Evolutionary conservation across 2,888 invertebrate genomes (phyloP), one percentile per base, ranked within the genome.

Genomic region (Drepana falcataria): DNA sequence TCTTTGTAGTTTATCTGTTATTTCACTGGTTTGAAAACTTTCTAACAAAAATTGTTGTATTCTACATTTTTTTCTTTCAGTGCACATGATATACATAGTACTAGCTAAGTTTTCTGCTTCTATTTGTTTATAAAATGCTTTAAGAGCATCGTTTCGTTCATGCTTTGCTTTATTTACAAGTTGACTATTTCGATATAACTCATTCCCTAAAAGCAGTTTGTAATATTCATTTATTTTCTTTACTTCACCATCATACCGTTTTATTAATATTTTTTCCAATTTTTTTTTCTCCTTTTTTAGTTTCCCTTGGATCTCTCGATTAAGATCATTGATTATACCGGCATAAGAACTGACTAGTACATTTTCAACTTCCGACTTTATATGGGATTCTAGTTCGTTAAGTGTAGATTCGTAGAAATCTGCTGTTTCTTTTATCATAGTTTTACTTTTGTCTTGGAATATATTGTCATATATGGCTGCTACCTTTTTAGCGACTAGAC

Each of bases 31-130:
- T 55, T 85, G 84, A 63, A 77, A 75, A 53, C 73, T 85, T 61
- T 89, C 75, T 55, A 90, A 56, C 3, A 83, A 52, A 56, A 88
- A 79, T 67, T 84, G 75, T 60, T 81, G 83, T 2, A 91, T 79
- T 68, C 66, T 82, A 66, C 90, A 90, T 69, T 86, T 90, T 69
- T 87, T 91, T 66, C 90, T 76, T 64, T 90, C 89, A 4, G 77
- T 71, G 52, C 85, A 83, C 81, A 91, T 81, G 37, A 90, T 65
- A 63, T 90, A 91, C 85, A 91, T 90, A 4, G 83, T 82, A 55
- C 81, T 81, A 3, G 87, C 84, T 40, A 79, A 65, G 58, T 80
- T 84, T 67, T 87, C 81, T 35, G 81, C 72, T 66, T 88, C 81
- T 53, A 81, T 69, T 68, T 83, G 82, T 59, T 63, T 80, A 49